Evolutionary conservation across 2,888 invertebrate genomes (phyloP), one percentile per base, ranked within the genome.

Genomic region (Chaitophorus viminalis): DNA sequence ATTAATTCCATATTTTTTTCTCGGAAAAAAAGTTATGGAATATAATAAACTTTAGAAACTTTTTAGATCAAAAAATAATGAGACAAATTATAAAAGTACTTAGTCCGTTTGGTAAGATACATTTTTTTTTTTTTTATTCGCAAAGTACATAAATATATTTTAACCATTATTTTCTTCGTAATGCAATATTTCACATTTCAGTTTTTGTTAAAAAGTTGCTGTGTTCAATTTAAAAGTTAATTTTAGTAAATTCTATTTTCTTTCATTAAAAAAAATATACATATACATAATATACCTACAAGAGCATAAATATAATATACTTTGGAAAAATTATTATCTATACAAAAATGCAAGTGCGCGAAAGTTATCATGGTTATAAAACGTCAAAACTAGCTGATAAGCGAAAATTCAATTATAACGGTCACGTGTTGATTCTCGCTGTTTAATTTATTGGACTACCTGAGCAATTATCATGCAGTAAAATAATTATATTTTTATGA

Each of bases 1-100:
- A 70, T 70, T 70, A 46, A 52, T 70, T 52, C 46, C 31, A 31
- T 70, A 79, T 36, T 46, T 81, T 39, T 14, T 46, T 6, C 36
- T 29, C 31, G 18, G 21, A 31, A n/a, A n/a, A n/a, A n/a, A 81
- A 68, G 81, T 81, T n/a, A 65, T 65, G 3, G 21, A 77, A 54
- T 14, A 54, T 54, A 54, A 78, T 68, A 68, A n/a, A 31, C 17
- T 29, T 46, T 81, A 25, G 70, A 82, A 82, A 82, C 68, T 70
- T 70, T 79, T 82, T 70, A 70, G 81, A 82, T 82, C 70, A 82
- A 46, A 81, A 81, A 39, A 29, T 81, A 68, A 81, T 29, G 39
- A 46, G 68, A 5, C 36, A 21, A 68, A 68, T 39, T 68, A 68
- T 39, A 17, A 68, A 70, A 68, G 39, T 39, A 8, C 39, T 6